Evolutionary conservation across 2,888 invertebrate species (phyloP), one percentile per base, ranked within the genome.

Genomic region (Xylota sylvarum): DNA sequence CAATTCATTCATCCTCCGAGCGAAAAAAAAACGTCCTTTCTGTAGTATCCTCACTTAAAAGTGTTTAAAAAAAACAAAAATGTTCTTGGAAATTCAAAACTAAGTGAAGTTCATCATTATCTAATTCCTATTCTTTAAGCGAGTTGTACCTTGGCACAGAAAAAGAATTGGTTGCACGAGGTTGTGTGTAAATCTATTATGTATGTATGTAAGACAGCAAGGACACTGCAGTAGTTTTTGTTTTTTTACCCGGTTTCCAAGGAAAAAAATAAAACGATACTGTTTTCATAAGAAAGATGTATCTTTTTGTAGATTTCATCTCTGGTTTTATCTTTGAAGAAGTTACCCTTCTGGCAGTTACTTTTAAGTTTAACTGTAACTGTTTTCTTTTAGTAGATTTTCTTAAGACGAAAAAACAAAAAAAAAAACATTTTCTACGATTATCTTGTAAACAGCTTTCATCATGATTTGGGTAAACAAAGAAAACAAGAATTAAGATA

Each of bases 1-100:
- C 64, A 74, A 64, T 80, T 69, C 56, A 64, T 80, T 69, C 56
- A 80, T 69, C 23, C n/a, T 62, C 9, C 62, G 56, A 23, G 23
- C 23, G 23, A 23, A 3, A 23, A 23, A 3, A 1, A 23, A 50
- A 9, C 10, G 43, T n/a, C 4, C 0, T 4, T 43, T 23, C 17
- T 48, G 14, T 46, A 10, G 5, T 19, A 17, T 0, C n/a, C 27
- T 73, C 56, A 5, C 6, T 56, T 52, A 40, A 32, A 37, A 48
- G 32, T 72, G 14, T 40, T 73, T 73, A 37, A 60, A 37, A 60
- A 37, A 35, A 35, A 9, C 23, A 23, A 37, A 43, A 65, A 72
- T 65, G 17, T 30, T 12, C 23, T 69, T 23, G 40, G 17, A 56
- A 74, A 56, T 67, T 67, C 12, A 32, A 62, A 60, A 50, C 12